phyloP scores from a whole-genome alignment of 2,888 invertebrate genomes.

The Plagodis pulveraria region DNA sequence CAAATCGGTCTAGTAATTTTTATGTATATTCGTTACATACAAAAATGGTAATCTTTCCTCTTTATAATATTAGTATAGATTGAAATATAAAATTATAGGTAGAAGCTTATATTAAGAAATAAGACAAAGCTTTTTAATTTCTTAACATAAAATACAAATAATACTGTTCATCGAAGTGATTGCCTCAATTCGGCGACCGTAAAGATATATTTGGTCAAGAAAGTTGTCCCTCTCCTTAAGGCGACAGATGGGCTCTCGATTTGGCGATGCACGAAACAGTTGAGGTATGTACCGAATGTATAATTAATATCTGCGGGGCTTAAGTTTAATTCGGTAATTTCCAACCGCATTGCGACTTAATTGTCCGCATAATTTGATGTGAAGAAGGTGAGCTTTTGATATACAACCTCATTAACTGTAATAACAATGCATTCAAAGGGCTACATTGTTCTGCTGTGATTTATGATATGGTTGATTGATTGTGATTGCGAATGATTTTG shows the following conservation, averaged over 20 bases:
- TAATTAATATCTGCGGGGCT: conserved; percentile 59
- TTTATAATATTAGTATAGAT: too few species aligned
- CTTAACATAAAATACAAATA: too few species aligned
- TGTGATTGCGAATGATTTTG: too few species aligned
- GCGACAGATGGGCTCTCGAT: conserved; percentile 57
- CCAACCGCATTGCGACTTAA: conserved; percentile 48
- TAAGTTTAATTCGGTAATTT: conserved; percentile 56
- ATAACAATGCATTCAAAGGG: background rate
- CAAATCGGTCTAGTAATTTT: too few species aligned
- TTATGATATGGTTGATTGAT: background rate
- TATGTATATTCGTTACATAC: too few species aligned
- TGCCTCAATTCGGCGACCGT: conserved; percentile 1
- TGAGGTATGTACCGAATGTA: conserved; percentile 46
- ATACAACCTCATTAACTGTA: conserved; percentile 18
- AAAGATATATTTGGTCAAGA: conserved; percentile 46
- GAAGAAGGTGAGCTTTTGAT: conserved; percentile 36
- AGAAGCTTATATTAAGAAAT: too few species aligned
- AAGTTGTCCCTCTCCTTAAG: conserved; percentile 45
- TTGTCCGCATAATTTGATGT: conserved; percentile 49
- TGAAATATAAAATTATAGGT: too few species aligned
- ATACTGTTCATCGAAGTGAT: too few species aligned
- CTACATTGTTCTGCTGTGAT: background rate
- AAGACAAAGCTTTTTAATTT: too few species aligned
- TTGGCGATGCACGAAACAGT: conserved; percentile 53
- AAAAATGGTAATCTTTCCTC: too few species aligned